Base-by-base conservation (phyloP, 2,888 invertebrate species). In the Pandemis corylana region DNA sequence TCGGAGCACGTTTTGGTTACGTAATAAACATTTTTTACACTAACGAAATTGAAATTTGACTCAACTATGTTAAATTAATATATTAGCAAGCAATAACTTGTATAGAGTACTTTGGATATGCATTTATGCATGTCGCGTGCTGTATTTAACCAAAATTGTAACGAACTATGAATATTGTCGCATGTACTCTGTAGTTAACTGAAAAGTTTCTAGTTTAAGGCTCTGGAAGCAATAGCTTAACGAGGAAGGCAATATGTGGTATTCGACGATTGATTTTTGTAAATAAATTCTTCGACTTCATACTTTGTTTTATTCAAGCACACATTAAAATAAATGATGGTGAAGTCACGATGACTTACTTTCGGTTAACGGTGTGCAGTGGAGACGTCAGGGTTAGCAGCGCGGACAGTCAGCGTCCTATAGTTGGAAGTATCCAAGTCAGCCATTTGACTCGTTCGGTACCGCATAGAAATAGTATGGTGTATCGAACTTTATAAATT, bases 211-310 rank as follows among this genome's bases (percentile, higher is more conserved):
- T 68, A 53, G 61, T 7, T 15, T 75, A 75, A 70, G 70, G 46
- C 41, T 71, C 70, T 15, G 49, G 44, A 75, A 75, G 75, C 75
- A 75, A 71, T 75, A 71, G 53, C 42, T 15, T 44, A 51, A 20
- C 20, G 49, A 59, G 49, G 56, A 56, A 36, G 64, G 46, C 63
- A 28, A 51, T 62, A 65, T 49, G 44, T 15, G 63, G 41, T 36
- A 63, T 53, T 46, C 67, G 62, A 12, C 9, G 12, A 59, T 66
- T 59, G 13, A 64, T 71, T 28, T 71, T 75, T 75, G 75, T 75
- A 75, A 75, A 75, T 75, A 75, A 67, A 75, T 71, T 68, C 75
- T 67, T 67, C 62, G 51, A 70, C 56, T 71, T 71, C 41, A 41
- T 36, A 13, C 20, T 66, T 62, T 61, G 61, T 68, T 44, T 51